phyloP scores from a whole-genome alignment of 2,113 vertebrate species.

The Plestiodon gilberti region DNA sequence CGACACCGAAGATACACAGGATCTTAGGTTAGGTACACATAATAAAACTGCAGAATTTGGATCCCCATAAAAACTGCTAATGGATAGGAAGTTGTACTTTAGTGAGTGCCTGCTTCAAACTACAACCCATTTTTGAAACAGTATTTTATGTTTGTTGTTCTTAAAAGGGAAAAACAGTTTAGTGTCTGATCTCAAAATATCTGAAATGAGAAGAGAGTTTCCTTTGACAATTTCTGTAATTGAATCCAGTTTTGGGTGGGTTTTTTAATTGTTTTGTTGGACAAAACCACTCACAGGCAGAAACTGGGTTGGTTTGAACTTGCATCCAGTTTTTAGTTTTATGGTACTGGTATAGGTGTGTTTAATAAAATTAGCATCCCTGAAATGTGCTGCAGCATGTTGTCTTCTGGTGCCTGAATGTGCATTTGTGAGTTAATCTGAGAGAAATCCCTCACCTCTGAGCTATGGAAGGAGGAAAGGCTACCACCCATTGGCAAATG shows the following conservation, averaged over 20 bases:
- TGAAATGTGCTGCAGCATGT: not conserved
- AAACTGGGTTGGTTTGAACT: not conserved
- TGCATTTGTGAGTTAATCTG: not conserved
- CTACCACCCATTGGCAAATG: not conserved
- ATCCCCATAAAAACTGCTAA: not conserved
- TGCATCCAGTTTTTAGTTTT: not conserved
- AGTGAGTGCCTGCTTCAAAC: not conserved
- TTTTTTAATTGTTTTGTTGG: slow-evolving; percentile 50
- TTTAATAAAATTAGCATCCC: not conserved
- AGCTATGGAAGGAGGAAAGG: not conserved
- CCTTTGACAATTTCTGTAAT: not conserved
- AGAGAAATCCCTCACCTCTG: not conserved
- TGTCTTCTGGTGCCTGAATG: not conserved
- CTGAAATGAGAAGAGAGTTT: not conserved
- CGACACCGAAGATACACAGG: no score
- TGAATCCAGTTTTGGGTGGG: slow-evolving; percentile 31
- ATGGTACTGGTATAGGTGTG: not conserved
- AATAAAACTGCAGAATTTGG: not conserved
- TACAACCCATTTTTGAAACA: not conserved
- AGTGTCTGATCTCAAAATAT: rapidly evolving
- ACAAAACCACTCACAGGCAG: not conserved
- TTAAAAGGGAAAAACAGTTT: not conserved
- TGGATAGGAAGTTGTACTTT: not conserved
- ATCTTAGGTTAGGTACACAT: no score
- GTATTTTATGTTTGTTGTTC: not conserved